Conservation (phyloP, 2,797 vertebrate genomes). For the Oreochromis grahami region DNA sequence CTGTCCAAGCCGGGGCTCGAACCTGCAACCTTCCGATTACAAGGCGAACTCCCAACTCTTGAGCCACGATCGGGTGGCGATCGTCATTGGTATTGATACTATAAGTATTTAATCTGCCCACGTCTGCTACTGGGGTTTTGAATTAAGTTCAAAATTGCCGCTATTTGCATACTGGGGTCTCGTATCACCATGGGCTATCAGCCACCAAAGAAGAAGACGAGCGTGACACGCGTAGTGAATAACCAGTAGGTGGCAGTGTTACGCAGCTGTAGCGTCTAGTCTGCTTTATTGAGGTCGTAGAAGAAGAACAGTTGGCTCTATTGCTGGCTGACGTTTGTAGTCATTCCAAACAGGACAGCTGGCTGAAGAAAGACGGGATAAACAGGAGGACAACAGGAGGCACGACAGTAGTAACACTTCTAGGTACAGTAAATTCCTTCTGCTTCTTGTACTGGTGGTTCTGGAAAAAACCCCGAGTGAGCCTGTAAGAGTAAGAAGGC, state of each 20-base stretch:
- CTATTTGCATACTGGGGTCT: neutral
- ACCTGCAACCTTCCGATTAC: too few species aligned
- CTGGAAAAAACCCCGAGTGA: neutral
- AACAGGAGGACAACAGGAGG: neutral
- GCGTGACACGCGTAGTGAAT: neutral
- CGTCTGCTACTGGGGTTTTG: neutral
- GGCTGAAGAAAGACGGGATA: neutral
- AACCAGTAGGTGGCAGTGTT: neutral
- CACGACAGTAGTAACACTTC: neutral
- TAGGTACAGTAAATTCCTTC: neutral
- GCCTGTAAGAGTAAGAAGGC: neutral
- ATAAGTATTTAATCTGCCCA: neutral
- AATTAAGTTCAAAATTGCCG: neutral
- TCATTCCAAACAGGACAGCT: neutral
- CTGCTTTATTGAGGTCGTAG: neutral
- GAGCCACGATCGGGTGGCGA: too few species aligned
- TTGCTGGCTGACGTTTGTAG: neutral
- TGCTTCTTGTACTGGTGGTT: neutral
- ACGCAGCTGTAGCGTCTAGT: neutral
- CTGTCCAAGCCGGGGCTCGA: too few species aligned
- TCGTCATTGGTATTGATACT: neutral
- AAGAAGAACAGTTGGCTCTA: neutral
- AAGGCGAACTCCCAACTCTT: too few species aligned
- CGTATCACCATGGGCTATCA: neutral
- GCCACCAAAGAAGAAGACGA: neutral